Base-by-base conservation (phyloP, 2,888 invertebrate genomes). In the Elegia similella region DNA sequence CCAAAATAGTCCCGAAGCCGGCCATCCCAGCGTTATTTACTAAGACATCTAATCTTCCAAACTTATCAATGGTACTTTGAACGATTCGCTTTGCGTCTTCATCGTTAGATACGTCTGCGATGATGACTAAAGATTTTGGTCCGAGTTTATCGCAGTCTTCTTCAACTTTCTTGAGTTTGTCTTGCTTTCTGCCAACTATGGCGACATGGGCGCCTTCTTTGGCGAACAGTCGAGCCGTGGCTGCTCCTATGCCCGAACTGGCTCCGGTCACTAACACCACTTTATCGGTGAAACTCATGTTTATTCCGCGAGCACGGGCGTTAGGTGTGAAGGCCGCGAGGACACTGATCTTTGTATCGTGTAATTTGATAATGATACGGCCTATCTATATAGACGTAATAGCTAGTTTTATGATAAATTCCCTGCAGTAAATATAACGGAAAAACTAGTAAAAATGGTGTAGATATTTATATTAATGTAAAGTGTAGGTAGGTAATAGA, bases 191-290 rank as follows among this genome's bases (percentile, higher is more conserved):
- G 13, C 66, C 73, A 0, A 70, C 67, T 23, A 81, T 67, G 1
- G 60, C 70, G 2, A 84, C 72, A 1, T 65, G 47, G 0, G 83
- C 82, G 0, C 76, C 74, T 63, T 78, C 75, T 54, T 69, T 71
- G 8, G 76, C 72, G 42, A 84, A 81, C 32, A 63, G 52, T 1
- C 68, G 60, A 0, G 82, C 82, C 0, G 74, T 68, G 0, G 71
- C 70, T 0, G 80, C 84, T 1, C 84, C 84, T 12, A 85, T 84
- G 10, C 83, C 83, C 0, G 82, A 75, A 53, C 81, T 80, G 0
- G 72, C 73, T 0, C 84, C 82, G 0, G 80, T 84, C 0, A 84
- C 66, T 3, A 84, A 56, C 0, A 78, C 79, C 0, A 76, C 71
- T 72, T 79, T 72, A 13, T 56, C 57, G n/a, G 62, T 56, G 38